These are phyloP conservation scores for Leptodactylus fuscus DNA, from an alignment of 2,113 vertebrate genomes.

Conservation along the genomic window DNA sequence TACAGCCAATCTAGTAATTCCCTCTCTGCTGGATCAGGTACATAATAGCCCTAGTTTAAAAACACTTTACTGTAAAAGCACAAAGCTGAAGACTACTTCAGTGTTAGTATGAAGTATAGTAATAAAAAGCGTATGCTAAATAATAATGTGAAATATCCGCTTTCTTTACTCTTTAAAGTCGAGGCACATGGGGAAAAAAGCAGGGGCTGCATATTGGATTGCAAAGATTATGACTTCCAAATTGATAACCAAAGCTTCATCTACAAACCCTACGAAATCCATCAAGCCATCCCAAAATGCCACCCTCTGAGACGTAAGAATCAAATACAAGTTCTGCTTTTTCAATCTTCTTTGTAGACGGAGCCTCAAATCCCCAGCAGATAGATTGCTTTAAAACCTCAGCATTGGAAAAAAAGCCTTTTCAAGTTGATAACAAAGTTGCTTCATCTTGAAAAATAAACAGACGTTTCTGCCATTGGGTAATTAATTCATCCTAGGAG, in stretches of 20 bases:
- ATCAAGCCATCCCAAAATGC: slow-evolving; percentile 39
- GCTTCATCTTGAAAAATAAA: slow-evolving; percentile 31
- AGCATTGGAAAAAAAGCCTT: slow-evolving; percentile 12
- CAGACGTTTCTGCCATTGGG: neutral
- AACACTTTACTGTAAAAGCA: neutral
- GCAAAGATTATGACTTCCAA: slow-evolving; percentile 39
- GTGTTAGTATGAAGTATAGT: neutral
- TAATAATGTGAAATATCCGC: neutral
- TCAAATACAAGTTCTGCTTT: slow-evolving; percentile 30
- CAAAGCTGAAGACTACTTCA: neutral
- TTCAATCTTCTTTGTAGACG: slow-evolving; percentile 54
- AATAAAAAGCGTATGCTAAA: neutral
- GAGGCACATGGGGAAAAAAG: neutral
- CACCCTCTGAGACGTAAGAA: slow-evolving; percentile 31
- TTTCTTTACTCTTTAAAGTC: slow-evolving; percentile 1
- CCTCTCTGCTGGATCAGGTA: neutral
- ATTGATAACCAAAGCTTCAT: slow-evolving; percentile 36
- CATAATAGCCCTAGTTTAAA: neutral
- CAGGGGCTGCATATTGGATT: neutral
- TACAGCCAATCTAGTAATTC: neutral
- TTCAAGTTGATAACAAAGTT: slow-evolving; percentile 38
- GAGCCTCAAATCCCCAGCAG: slow-evolving; percentile 26
- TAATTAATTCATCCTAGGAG: slow-evolving; percentile 1
- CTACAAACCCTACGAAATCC: slow-evolving; percentile 37
- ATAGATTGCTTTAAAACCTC: slow-evolving; percentile 45